Percentiles rank a stretch among this genome's conserved stretches.
Evolutionary conservation across 2,113 vertebrate genomes (phyloP).

Genomic region (Corythaixoides concolor): DNA sequence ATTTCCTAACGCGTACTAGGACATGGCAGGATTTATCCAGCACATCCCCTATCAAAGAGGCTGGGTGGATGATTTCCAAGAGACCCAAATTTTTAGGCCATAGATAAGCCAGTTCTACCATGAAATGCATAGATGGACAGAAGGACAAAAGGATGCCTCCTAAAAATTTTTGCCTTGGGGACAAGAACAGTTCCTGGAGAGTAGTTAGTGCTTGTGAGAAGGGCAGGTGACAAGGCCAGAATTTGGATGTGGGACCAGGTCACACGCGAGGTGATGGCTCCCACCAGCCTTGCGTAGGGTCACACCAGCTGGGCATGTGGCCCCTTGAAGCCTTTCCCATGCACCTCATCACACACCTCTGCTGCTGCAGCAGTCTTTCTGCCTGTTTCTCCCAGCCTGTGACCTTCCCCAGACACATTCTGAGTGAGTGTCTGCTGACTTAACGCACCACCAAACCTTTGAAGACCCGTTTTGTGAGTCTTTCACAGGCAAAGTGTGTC

Average conservation of each 20-base stretch:
- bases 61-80: background rate
- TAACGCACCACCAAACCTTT: background rate
- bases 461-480: background rate
- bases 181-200: fast-evolving
- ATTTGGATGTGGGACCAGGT: fast-evolving
- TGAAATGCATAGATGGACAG: background rate
- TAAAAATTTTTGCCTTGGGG: background rate
- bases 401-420: background rate
- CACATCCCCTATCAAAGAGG: background rate
- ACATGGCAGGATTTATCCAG: background rate
- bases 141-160: background rate
- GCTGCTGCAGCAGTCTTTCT: fast-evolving
- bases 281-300: background rate
- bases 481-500: background rate
- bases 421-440: background rate
- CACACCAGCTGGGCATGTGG: fast-evolving
- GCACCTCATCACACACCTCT: fast-evolving
- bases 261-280: fast-evolving
- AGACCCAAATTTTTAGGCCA: background rate
- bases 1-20: background rate
- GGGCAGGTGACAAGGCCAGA: background rate
- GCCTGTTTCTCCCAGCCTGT: background rate
- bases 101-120: background rate
- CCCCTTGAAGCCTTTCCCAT: background rate
- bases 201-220: background rate